Base-by-base conservation (phyloP, 2,113 vertebrate genomes). In the Hemibagrus wyckioides region DNA sequence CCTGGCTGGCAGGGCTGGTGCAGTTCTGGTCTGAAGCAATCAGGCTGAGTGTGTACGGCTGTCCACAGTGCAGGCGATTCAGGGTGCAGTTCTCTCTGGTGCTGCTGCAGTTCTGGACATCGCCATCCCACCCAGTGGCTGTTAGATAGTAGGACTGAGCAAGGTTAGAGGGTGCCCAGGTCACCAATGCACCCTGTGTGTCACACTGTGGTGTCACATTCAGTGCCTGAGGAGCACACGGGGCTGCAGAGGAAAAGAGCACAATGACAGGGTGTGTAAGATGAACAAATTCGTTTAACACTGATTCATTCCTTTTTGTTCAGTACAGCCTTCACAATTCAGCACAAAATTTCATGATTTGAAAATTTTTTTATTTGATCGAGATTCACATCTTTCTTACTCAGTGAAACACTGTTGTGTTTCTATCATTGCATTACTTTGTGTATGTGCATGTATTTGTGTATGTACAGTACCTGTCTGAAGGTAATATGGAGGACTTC, bases 171-270 rank as follows among this genome's bases (percentile, higher is more conserved):
- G 28, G 61, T n/a, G 71, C 85, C 94, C 95, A 96, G 10, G 88
- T 88, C 73, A 94, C 92, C 1, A 33, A 39, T 33, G 89, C 89
- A 0, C 90, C 93, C 0, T 88, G 86, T 2, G 80, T 50, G 9
- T 92, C 87, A 57, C 96, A 96, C 0, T 85, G 63, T 0, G 83
- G 82, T 1, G 48, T 71, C 54, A 86, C 85, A 0, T 56, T 90
- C 84, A 96, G 86, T 28, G 89, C 90, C 59, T 75, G 57, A n/a
- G 96, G 95, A 23, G 85, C 69, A 86, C 95, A 96, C 9, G 96
- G 96, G 0, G 90, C 96, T 96, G 82, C 21, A 82, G 84, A 63
- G 7, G n/a, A 52, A 28, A 81, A 15, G 15, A 63, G 5, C 15
- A 75, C 39, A 6, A 52, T 52, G 50, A 23, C 9, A n/a, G 13